Conservation (phyloP, 1,140 invertebrate species). For the Sycophila sp. region DNA sequence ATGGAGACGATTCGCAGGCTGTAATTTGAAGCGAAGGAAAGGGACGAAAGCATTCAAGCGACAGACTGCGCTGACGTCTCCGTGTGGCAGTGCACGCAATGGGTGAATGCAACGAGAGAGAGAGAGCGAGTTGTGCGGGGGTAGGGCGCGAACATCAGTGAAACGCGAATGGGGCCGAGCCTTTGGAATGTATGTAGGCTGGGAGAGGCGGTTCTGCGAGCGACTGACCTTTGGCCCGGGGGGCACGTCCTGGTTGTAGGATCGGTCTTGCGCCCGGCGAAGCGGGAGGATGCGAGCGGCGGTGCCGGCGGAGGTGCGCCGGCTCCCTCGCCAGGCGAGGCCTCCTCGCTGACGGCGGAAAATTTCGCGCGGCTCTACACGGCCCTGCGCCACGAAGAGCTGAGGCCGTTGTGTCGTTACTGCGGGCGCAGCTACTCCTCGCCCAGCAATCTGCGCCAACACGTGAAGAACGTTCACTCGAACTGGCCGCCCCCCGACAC, state of each 20-base stretch:
- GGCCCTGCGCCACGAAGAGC: slow-evolving; percentile 58
- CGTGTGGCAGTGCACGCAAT: slow-evolving; percentile 46
- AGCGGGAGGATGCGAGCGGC: slow-evolving; percentile 61
- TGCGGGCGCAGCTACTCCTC: slow-evolving; percentile 77
- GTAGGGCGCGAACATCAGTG: slow-evolving; percentile 8
- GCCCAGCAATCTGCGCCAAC: slow-evolving; percentile 76
- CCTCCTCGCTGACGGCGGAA: slow-evolving; percentile 38
- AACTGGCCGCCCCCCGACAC: slow-evolving; percentile 74
- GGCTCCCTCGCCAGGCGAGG: background rate
- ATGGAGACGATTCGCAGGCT: too few species aligned
- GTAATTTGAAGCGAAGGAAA: too few species aligned
- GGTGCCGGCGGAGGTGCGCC: slow-evolving; percentile 46
- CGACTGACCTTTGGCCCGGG: slow-evolving; percentile 54
- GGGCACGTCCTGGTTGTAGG: slow-evolving; percentile 67
- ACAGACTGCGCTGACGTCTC: too few species aligned
- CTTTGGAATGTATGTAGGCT: too few species aligned
- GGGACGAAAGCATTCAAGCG: too few species aligned
- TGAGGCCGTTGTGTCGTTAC: slow-evolving; percentile 72
- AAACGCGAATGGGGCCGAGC: too few species aligned
- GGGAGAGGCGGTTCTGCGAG: slow-evolving; percentile 35
- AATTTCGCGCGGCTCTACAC: slow-evolving; percentile 63
- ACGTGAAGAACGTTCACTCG: slow-evolving; percentile 79
- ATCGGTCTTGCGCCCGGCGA: slow-evolving; percentile 63
- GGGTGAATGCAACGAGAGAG: slow-evolving; percentile 27
- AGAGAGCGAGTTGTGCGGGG: slow-evolving; percentile 25